Evolutionary conservation across 1,140 invertebrate species (phyloP).

Genomic region (Metopolophium dirhodum): DNA sequence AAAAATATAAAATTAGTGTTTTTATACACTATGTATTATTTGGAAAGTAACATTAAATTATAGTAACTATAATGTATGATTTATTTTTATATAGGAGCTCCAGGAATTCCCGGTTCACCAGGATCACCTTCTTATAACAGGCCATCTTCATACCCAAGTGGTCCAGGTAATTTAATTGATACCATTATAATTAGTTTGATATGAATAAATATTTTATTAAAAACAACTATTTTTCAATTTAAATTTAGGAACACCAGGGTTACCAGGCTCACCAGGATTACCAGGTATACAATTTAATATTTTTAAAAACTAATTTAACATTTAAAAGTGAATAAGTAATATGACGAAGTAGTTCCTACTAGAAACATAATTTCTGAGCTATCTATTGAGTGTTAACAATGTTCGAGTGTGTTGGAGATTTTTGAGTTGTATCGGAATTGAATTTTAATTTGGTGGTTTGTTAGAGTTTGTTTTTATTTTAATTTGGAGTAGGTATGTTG

Average conservation of each 20-base stretch:
- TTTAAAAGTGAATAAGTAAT: too few species aligned
- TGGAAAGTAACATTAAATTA: not conserved
- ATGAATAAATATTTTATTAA: not conserved
- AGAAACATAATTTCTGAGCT: not conserved
- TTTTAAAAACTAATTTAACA: too few species aligned
- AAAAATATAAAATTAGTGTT: too few species aligned
- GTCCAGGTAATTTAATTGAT: slow-evolving; percentile 24
- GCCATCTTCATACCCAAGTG: slow-evolving; percentile 40
- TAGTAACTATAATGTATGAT: not conserved
- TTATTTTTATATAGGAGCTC: slow-evolving; percentile 50
- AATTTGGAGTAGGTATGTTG: not conserved
- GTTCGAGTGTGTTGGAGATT: not conserved
- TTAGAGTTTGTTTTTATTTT: not conserved
- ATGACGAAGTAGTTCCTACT: too few species aligned
- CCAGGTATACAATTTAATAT: too few species aligned
- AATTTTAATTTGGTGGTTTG: not conserved
- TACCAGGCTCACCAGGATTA: slow-evolving; percentile 57
- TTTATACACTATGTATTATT: too few species aligned
- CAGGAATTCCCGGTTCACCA: slow-evolving; percentile 59
- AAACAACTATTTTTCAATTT: not conserved
- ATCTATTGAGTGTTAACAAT: not conserved
- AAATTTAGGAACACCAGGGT: slow-evolving; percentile 59
- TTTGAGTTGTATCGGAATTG: not conserved
- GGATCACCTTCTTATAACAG: slow-evolving; percentile 59
- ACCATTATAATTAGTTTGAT: too few species aligned